A percentile compares a stretch with the other conserved stretches of the same genome.
Evolutionary conservation across 2,113 vertebrate species (phyloP).

Genomic region (Trematocara stigmaticum): DNA sequence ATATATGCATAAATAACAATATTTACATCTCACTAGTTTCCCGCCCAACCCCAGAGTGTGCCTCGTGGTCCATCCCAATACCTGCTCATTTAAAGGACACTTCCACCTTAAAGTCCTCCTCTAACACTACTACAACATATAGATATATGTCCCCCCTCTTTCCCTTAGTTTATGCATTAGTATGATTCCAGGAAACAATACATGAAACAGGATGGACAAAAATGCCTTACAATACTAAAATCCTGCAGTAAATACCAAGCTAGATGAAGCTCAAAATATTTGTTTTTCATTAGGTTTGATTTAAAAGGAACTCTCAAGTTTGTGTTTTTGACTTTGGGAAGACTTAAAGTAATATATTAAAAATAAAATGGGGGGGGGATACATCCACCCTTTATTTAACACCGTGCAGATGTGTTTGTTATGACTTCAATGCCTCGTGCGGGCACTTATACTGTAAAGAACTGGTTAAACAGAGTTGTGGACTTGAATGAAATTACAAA

Average conservation of each 20-base stretch:
- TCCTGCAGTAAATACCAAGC: not conserved
- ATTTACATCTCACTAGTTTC: conserved; percentile 25
- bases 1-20: conserved; percentile 35
- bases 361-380: not conserved
- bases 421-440: not conserved
- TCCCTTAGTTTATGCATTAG: not conserved
- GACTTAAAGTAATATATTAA: not conserved
- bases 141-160: not conserved
- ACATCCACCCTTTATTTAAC: not conserved
- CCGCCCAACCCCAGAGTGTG: not conserved
- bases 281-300: not conserved
- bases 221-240: not conserved
- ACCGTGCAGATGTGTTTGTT: not conserved
- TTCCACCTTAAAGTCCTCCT: not conserved
- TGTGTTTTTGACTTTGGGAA: not conserved
- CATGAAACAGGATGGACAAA: not conserved
- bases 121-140: not conserved
- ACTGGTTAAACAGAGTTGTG: not conserved
- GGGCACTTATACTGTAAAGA: fast-evolving
- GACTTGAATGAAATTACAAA: not conserved
- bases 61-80: not conserved
- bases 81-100: not conserved
- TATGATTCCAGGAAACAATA: not conserved
- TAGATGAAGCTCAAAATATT: not conserved
- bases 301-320: not conserved